Conservation (phyloP, 2,888 invertebrate species). For the Alitta virens region DNA sequence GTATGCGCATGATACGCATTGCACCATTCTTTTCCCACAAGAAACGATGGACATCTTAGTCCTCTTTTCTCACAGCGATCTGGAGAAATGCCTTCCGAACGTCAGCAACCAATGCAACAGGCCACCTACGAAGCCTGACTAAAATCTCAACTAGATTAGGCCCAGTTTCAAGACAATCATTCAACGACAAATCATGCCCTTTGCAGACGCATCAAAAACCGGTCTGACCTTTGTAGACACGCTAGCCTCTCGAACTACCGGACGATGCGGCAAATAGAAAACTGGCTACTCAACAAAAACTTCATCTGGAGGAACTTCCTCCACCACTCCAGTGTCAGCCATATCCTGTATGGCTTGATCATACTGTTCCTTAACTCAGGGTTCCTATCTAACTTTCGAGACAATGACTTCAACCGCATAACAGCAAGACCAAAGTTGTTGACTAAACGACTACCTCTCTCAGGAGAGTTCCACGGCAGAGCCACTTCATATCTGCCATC, state of each 20-base stretch:
- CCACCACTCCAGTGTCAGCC: neutral
- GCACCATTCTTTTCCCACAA: slow-evolving; percentile 8
- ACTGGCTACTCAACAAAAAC: neutral
- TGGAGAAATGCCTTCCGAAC: slow-evolving; percentile 12
- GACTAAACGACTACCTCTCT: too few species aligned
- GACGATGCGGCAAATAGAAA: slow-evolving; percentile 1
- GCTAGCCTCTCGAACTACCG: neutral
- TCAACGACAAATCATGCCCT: neutral
- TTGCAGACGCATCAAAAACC: slow-evolving; percentile 5
- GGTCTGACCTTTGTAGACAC: neutral
- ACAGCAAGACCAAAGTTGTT: too few species aligned
- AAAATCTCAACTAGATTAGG: slow-evolving; percentile 15
- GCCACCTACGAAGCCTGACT: slow-evolving; percentile 8
- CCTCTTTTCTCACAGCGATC: neutral
- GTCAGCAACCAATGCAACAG: slow-evolving; percentile 6
- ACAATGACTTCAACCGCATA: neutral
- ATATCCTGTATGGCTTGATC: neutral
- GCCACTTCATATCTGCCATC: slow-evolving; percentile 1
- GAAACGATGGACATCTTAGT: slow-evolving; percentile 13
- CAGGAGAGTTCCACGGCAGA: slow-evolving; percentile 3
- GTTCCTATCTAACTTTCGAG: neutral
- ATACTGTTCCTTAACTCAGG: neutral
- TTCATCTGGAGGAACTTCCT: neutral
- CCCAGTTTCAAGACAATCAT: slow-evolving; percentile 14
- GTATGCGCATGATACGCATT: slow-evolving; percentile 7